These are phyloP conservation scores for Drosophila teissieri DNA, from an alignment of 1,140 invertebrate species.

Conservation along the genomic window DNA sequence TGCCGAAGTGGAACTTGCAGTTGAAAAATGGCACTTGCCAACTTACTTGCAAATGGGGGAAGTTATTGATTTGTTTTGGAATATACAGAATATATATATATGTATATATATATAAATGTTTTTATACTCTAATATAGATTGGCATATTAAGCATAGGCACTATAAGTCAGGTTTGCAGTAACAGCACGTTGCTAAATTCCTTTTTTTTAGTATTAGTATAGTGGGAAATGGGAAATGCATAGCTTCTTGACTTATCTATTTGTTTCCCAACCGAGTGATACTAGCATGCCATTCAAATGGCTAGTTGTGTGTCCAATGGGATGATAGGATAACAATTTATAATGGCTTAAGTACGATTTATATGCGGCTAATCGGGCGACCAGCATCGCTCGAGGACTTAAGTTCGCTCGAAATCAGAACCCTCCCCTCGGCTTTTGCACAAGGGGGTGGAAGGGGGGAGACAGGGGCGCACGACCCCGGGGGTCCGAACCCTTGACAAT, in stretches of 20 bases:
- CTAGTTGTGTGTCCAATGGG: constrained; percentile 49
- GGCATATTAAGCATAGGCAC: too few relatives aligned
- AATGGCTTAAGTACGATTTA: constrained; percentile 75
- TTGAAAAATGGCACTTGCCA: not conserved
- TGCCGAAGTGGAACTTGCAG: not conserved
- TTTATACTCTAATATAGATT: too few relatives aligned
- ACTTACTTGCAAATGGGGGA: not conserved
- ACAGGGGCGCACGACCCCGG: not conserved
- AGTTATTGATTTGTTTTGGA: not conserved
- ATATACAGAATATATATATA: not conserved
- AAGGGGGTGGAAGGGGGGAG: too few relatives aligned
- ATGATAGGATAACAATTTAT: constrained; percentile 64
- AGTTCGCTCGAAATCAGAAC: constrained; percentile 1
- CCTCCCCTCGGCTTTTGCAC: constrained; percentile 9
- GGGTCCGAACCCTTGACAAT: constrained; percentile 62
- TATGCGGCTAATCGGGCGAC: constrained; percentile 57
- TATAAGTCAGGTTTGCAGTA: too few relatives aligned
- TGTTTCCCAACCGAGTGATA: not conserved
- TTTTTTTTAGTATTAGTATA: too few relatives aligned
- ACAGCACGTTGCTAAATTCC: too few relatives aligned
- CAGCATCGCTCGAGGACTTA: constrained; percentile 28
- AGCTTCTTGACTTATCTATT: not conserved
- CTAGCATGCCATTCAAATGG: constrained; percentile 3
- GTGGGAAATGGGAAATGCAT: too few relatives aligned
- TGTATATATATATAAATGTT: not conserved